Base-by-base conservation (phyloP, 2,797 vertebrate genomes). In the Sarcophilus harrisii region DNA sequence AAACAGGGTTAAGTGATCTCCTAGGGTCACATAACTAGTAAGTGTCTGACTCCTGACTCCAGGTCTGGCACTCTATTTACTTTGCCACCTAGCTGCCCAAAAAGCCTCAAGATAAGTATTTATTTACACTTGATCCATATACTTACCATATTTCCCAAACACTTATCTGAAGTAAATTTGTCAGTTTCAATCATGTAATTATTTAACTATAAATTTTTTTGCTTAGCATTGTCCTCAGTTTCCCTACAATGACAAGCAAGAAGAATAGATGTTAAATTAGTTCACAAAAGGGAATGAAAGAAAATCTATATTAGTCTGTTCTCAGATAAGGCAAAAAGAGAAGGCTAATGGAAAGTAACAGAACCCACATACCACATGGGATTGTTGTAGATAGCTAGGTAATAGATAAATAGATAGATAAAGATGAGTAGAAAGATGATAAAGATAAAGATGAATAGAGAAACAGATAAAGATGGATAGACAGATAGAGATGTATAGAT, bases 111-210 rank as follows among this genome's bases (percentile, higher is more conserved):
- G 95, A 97, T 96, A 98, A 98, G 97, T 95, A 96, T 96, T 94
- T 90, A 58, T 97, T 98, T 97, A 97, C 92, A 97, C 97, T 96
- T 98, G 96, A 97, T 92, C 96, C 92, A 28, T 97, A 96, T 98
- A 98, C 98, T 98, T 97, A 98, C 96, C 92, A 14, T 97, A 96
- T 98, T 98, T 98, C 98, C 97, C 98, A 98, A 98, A 97, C 94
- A 95, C 96, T 98, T 98, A 98, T 98, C 97, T 96, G 95, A 58
- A 73, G 95, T 92, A 96, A 96, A 98, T 98, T 98, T 98, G 97
- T 98, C 97, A 98, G 95, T 98, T 98, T 98, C 98, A 98, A 98
- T 97, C 98, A 94, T 97, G 66, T 98, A 98, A 98, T 98, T 98
- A 97, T 98, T 98, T 96, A 97, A 95, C 97, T 98, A 96, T 98